These are phyloP conservation scores for Lepus americanus DNA, from an alignment of 2,113 vertebrate species.

Conservation along the genomic window DNA sequence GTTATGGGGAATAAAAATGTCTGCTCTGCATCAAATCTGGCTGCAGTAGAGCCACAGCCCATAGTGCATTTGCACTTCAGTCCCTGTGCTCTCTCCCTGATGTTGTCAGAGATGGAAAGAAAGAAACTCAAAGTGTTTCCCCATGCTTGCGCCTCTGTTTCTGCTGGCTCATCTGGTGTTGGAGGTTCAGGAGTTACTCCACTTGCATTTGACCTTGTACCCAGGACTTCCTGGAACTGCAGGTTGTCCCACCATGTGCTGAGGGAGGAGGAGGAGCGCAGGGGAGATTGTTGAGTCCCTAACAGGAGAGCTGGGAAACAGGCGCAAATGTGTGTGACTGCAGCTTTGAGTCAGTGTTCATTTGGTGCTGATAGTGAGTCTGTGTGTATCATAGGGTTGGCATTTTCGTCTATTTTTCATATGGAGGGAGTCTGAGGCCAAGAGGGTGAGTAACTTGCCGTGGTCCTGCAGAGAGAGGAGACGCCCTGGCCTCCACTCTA, in stretches of 20 bases:
- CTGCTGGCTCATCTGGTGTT: neutral
- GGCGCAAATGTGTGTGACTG: no score
- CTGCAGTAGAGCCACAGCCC: neutral
- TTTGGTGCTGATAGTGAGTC: neutral
- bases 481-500: neutral
- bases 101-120: neutral
- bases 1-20: rapidly evolving
- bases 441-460: rapidly evolving
- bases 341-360: neutral
- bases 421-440: neutral
- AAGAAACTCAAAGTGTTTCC: neutral
- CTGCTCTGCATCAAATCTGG: neutral
- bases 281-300: no score
- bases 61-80: neutral
- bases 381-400: rapidly evolving
- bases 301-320: neutral
- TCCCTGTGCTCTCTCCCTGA: neutral
- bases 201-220: neutral
- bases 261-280: no score
- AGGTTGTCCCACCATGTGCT: neutral
- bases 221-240: neutral
- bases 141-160: neutral
- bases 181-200: neutral
- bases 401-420: neutral
- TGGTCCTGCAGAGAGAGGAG: neutral